A percentile compares a stretch with the other conserved stretches of the same genome.
Evolutionary conservation across 2,888 invertebrate species (phyloP).

Genomic region (Trachelus troglodyta): DNA sequence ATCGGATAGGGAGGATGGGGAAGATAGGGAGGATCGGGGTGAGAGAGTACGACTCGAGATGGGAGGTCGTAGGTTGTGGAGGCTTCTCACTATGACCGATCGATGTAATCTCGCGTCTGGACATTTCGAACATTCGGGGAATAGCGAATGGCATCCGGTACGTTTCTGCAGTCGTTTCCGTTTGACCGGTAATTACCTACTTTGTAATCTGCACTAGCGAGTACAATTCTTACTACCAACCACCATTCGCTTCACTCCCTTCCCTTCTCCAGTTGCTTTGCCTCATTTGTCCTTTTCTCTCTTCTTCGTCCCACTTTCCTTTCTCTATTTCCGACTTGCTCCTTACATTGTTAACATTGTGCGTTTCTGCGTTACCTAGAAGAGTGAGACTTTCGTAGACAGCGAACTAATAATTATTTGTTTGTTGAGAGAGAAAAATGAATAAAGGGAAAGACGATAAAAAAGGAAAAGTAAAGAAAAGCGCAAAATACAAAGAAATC

Average conservation of each 20-base stretch:
- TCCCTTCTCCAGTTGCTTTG: too few species aligned
- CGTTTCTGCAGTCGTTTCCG: neutral
- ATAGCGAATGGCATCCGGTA: neutral
- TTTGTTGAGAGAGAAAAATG: neutral
- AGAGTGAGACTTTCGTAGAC: neutral
- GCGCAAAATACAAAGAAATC: neutral
- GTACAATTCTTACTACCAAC: neutral
- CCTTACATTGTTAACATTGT: too few species aligned
- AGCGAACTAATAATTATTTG: neutral
- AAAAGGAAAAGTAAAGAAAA: neutral
- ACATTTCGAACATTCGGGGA: neutral
- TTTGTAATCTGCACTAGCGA: neutral
- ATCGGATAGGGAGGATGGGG: too few species aligned
- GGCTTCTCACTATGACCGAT: neutral
- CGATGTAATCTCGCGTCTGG: neutral
- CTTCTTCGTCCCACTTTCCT: too few species aligned
- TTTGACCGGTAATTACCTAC: neutral
- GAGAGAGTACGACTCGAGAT: neutral
- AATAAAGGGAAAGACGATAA: neutral
- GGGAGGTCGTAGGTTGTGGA: neutral
- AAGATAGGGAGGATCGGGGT: too few species aligned
- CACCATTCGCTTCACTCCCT: neutral
- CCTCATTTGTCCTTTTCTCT: too few species aligned
- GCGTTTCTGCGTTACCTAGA: too few species aligned
- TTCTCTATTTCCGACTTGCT: too few species aligned